Conservation (phyloP, 2,797 vertebrate genomes). For the Oreochromis mossambicus region DNA sequence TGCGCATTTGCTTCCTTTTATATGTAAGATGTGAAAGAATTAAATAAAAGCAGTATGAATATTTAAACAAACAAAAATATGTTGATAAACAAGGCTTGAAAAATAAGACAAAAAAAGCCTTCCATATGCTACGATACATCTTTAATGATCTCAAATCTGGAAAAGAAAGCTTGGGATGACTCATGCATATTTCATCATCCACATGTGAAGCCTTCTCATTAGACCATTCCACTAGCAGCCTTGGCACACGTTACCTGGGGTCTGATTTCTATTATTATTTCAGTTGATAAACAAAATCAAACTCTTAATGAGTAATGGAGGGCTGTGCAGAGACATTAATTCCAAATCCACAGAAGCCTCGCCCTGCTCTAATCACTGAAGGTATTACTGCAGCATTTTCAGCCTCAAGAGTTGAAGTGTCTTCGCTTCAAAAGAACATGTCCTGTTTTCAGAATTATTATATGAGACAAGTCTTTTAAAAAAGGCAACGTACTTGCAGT, state of each 20-base stretch:
- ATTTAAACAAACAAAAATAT: constrained; percentile 88
- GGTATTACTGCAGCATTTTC: constrained; percentile 13
- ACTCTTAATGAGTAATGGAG: constrained; percentile 75
- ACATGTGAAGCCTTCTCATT: constrained; percentile 83
- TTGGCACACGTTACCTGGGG: constrained; percentile 80
- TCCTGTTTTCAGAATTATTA: constrained; percentile 3
- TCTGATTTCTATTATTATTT: constrained; percentile 79
- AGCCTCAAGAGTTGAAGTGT: constrained; percentile 5
- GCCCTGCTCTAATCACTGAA: constrained; percentile 29
- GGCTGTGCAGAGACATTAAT: constrained; percentile 48
- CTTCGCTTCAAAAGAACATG: background rate
- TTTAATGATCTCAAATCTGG: constrained; percentile 86
- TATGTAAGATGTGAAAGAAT: constrained; percentile 86
- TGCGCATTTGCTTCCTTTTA: constrained; percentile 82
- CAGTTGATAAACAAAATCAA: constrained; percentile 76
- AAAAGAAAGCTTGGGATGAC: constrained; percentile 83
- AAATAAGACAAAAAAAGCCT: constrained; percentile 83
- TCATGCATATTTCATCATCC: constrained; percentile 85
- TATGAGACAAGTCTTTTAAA: background rate
- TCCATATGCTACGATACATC: constrained; percentile 86
- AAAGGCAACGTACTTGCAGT: background rate
- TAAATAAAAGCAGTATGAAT: constrained; percentile 85
- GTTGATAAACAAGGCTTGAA: constrained; percentile 86
- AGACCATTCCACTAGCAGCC: constrained; percentile 67
- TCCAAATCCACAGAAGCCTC: constrained; percentile 31